phyloP scores from a whole-genome alignment of 2,888 invertebrate species.

The Diarsia dahlii region DNA sequence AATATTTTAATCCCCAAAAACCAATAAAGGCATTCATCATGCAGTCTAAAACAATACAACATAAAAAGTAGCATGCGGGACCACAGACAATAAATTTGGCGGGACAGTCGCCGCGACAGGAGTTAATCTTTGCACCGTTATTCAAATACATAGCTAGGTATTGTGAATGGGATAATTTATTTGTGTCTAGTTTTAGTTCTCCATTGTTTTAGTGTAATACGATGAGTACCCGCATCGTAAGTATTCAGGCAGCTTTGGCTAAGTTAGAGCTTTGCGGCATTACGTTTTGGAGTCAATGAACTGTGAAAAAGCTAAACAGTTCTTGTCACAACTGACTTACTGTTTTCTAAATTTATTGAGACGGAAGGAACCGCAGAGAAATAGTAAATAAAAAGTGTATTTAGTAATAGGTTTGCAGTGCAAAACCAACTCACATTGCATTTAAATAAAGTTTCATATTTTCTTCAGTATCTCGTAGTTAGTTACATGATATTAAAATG shows the following conservation, averaged over 20 bases:
- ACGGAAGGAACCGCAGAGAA: background rate
- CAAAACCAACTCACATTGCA: background rate
- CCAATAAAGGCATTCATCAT: constrained; percentile 56
- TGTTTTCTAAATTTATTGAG: background rate
- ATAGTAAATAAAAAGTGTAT: background rate
- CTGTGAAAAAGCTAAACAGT: background rate
- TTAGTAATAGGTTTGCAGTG: background rate
- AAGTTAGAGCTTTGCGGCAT: background rate
- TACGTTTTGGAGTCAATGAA: constrained; percentile 11
- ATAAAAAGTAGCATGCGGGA: constrained; percentile 67
- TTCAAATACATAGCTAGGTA: constrained; percentile 59
- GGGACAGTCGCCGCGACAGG: constrained; percentile 55
- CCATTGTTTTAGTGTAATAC: constrained; percentile 37
- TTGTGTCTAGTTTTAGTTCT: constrained; percentile 36
- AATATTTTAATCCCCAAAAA: constrained; percentile 33
- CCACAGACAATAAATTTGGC: constrained; percentile 67
- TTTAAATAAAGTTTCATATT: background rate
- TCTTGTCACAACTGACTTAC: background rate
- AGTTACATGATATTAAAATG: background rate
- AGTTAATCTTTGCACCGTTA: constrained; percentile 67
- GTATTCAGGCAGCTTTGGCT: constrained; percentile 12
- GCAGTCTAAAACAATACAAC: constrained; percentile 60
- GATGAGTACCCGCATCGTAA: constrained; percentile 24
- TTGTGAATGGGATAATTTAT: constrained; percentile 52
- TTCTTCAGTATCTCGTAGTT: background rate